Percentiles rank a stretch among this genome's conserved stretches.
Evolutionary conservation across 2,888 invertebrate species (phyloP).

Genomic region (Phania funesta): DNA sequence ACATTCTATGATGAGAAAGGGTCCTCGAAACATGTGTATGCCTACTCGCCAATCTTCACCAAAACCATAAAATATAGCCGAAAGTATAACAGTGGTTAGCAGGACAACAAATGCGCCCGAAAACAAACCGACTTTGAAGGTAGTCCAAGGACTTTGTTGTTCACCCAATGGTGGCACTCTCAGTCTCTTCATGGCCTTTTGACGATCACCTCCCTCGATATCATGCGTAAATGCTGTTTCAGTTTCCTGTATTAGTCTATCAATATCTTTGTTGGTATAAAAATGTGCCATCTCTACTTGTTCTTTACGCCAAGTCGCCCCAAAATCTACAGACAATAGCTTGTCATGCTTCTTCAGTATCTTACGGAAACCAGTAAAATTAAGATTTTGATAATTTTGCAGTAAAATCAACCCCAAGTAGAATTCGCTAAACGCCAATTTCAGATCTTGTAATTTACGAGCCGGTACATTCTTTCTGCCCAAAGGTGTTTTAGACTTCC

Average conservation of each 20-base stretch:
- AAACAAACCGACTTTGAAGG: conserved; percentile 91
- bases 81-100: conserved; percentile 86
- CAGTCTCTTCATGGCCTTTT: conserved; percentile 92
- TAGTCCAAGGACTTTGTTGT: conserved; percentile 90
- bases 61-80: conserved; percentile 82
- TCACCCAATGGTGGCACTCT: conserved; percentile 93
- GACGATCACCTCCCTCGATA: conserved; percentile 89
- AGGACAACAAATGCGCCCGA: conserved; percentile 90
- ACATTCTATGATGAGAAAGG: conserved; percentile 88
- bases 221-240: conserved; percentile 87
- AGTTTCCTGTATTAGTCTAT: conserved; percentile 89
- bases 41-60: conserved; percentile 85
- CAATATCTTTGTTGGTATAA: conserved; percentile 91
- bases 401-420: conserved; percentile 91
- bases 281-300: conserved; percentile 92
- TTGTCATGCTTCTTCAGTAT: conserved; percentile 96
- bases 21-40: conserved; percentile 89
- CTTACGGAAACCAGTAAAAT: conserved; percentile 94
- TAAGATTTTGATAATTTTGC: conserved; percentile 93
- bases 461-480: conserved; percentile 82
- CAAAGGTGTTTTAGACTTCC: conserved; percentile 79
- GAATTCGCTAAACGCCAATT: conserved; percentile 94
- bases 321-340: conserved; percentile 85
- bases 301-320: conserved; percentile 89
- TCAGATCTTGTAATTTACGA: conserved; percentile 89